Evolutionary conservation across 2,888 invertebrate genomes (phyloP).

Genomic region (Agrotis segetum): DNA sequence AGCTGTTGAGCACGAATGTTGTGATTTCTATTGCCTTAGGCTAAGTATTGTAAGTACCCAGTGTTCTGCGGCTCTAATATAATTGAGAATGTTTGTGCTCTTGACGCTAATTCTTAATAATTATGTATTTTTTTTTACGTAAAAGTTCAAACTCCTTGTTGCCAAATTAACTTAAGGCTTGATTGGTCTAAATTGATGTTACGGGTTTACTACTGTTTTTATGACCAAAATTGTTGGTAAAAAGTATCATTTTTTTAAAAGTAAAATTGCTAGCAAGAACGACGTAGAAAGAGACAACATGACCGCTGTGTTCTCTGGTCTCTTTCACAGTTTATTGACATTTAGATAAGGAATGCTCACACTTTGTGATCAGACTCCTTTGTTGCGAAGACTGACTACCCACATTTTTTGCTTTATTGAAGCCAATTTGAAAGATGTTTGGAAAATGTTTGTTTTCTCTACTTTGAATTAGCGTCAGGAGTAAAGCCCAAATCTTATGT

Average conservation of each 20-base stretch:
- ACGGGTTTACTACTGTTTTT: too few relatives aligned
- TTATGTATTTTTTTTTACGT: background rate
- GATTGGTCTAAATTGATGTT: slow-evolving; percentile 10
- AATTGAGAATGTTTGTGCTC: slow-evolving; percentile 7
- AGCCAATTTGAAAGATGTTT: background rate
- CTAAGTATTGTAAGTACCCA: slow-evolving; percentile 43
- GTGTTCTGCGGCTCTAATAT: slow-evolving; percentile 24
- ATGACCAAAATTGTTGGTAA: too few relatives aligned
- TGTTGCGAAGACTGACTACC: background rate
- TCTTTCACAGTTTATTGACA: too few relatives aligned
- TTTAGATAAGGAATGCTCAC: too few relatives aligned
- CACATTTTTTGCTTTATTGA: too few relatives aligned
- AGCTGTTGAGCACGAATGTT: slow-evolving; percentile 48
- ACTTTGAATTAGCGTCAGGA: slow-evolving; percentile 16
- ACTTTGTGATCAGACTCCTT: too few relatives aligned
- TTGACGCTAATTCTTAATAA: slow-evolving; percentile 23
- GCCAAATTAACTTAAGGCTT: slow-evolving; percentile 22
- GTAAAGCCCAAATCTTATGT: background rate
- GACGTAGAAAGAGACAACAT: too few relatives aligned
- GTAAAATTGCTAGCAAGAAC: too few relatives aligned
- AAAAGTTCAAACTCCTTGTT: slow-evolving; percentile 16
- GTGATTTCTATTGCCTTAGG: slow-evolving; percentile 60
- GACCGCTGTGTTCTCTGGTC: too few relatives aligned
- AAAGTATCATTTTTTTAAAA: too few relatives aligned
- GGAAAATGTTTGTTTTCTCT: background rate